A percentile compares a stretch with the other conserved stretches of the same genome.
These are phyloP conservation scores for Berghia stephanieae DNA, from an alignment of 1,140 invertebrate species.

Conservation along the genomic window DNA sequence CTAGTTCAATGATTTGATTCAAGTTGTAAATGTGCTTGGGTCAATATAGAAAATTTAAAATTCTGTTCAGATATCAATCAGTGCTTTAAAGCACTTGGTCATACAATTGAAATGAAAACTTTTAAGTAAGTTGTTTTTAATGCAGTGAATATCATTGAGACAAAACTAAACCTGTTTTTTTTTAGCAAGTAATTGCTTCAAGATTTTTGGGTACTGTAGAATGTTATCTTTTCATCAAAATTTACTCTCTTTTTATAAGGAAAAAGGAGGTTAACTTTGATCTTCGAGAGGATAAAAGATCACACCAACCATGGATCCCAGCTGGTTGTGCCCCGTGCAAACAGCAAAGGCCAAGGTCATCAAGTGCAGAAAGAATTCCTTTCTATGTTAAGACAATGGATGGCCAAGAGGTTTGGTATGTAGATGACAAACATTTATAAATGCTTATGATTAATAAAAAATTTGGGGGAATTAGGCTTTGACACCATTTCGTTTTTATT, in stretches of 20 bases:
- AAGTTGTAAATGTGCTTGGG: no score
- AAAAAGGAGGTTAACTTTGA: slow-evolving; percentile 35
- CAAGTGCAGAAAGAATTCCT: slow-evolving; percentile 13
- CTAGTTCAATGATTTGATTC: no score
- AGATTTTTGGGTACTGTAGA: background rate
- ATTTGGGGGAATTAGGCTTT: no score
- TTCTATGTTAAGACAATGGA: slow-evolving; percentile 15
- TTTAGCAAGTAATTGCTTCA: background rate
- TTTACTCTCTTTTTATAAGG: background rate
- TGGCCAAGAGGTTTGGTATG: slow-evolving; percentile 1
- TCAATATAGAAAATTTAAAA: no score
- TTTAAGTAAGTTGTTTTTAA: no score
- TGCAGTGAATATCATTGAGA: no score
- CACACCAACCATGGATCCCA: slow-evolving; percentile 21
- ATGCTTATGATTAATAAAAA: no score
- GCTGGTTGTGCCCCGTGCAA: slow-evolving; percentile 14
- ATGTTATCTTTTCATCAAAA: background rate
- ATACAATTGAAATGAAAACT: no score
- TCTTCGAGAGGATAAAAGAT: background rate
- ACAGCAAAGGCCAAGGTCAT: slow-evolving; percentile 13
- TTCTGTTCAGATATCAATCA: background rate
- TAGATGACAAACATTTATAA: no score
- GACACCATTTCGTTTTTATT: no score
- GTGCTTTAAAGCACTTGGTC: no score
- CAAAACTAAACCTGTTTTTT: no score